These are phyloP conservation scores for Galeruca laticollis DNA, from an alignment of 2,888 invertebrate species.

Conservation along the genomic window DNA sequence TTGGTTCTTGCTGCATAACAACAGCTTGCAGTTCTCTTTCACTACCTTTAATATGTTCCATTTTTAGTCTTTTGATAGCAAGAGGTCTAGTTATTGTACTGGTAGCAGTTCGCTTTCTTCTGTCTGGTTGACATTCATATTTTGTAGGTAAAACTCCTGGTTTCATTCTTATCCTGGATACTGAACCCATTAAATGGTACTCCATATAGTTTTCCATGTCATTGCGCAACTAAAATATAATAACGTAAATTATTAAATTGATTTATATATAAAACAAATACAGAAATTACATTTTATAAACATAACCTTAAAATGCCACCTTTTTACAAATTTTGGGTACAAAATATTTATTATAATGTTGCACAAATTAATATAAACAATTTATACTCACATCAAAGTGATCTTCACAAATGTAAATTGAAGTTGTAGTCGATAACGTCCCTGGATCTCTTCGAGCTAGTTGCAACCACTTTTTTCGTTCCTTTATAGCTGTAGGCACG, in stretches of 20 bases:
- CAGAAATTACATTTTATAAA: neutral
- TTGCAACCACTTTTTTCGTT: constrained; percentile 10
- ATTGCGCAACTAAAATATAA: constrained; percentile 22
- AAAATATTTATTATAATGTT: too few species aligned
- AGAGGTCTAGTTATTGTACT: constrained; percentile 7
- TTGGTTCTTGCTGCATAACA: neutral
- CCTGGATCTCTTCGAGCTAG: constrained; percentile 1
- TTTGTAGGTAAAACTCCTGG: constrained; percentile 20
- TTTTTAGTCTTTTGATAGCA: constrained; percentile 17
- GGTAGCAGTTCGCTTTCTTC: too few species aligned
- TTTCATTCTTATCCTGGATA: constrained; percentile 17
- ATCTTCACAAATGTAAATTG: constrained; percentile 16
- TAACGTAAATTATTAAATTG: neutral
- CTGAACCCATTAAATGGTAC: constrained; percentile 22
- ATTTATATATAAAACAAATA: neutral
- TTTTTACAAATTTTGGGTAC: too few species aligned
- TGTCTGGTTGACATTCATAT: constrained; percentile 17
- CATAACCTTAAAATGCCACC: neutral
- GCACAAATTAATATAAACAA: neutral
- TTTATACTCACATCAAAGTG: constrained; percentile 11
- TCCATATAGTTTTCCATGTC: constrained; percentile 28
- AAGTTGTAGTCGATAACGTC: neutral
- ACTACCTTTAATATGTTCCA: constrained; percentile 1
- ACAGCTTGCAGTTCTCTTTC: constrained; percentile 13
- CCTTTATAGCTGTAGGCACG: neutral